Evolutionary conservation across 2,113 vertebrate species (phyloP), one percentile per base, ranked within the genome.

Genomic region (Anseranas semipalmata): DNA sequence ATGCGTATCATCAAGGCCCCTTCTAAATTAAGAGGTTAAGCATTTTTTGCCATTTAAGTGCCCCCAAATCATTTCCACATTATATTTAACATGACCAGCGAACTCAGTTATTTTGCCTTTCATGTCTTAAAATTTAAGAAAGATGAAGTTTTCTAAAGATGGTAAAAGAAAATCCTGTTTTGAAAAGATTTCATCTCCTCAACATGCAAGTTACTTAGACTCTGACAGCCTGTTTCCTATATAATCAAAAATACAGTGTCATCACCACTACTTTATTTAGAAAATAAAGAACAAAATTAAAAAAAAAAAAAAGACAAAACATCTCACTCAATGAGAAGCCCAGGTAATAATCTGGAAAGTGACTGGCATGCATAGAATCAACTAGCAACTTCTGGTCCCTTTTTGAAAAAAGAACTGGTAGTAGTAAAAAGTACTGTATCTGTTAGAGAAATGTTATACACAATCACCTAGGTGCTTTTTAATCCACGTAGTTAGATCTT

Each of bases 1-100:
- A 5, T 19, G 3, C 8, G 18, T 7, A 3, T 3, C 22, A 65
- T 6, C 25, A 12, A 20, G 33, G 33, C 2, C 24, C n/a, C 39
- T 39, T 35, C 8, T 24, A 53, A 39, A 62, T 6, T 32, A 41
- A 37, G 15, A 50, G 33, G 28, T 37, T 21, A 11, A 48, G 32
- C 19, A 8, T 16, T 45, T 63, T 37, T 41, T 74, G 50, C 33
- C 58, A 58, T 35, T 67, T 39, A 67, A 56, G 41, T 9, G 10
- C 53, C 56, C 20, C 35, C 32, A 5, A 33, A 41, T 62, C 3
- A 25, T 27, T 37, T 43, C 33, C 32, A 13, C 19, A 12, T 17
- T 39, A 19, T 8, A 53, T 21, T 71, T 43, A 71, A 55, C 50
- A 22, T 3, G 28, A 16, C 11, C 15, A 7, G 16, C 12, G 17